phyloP scores from a whole-genome alignment of 2,797 vertebrate species.

The Chaunax sp. region DNA sequence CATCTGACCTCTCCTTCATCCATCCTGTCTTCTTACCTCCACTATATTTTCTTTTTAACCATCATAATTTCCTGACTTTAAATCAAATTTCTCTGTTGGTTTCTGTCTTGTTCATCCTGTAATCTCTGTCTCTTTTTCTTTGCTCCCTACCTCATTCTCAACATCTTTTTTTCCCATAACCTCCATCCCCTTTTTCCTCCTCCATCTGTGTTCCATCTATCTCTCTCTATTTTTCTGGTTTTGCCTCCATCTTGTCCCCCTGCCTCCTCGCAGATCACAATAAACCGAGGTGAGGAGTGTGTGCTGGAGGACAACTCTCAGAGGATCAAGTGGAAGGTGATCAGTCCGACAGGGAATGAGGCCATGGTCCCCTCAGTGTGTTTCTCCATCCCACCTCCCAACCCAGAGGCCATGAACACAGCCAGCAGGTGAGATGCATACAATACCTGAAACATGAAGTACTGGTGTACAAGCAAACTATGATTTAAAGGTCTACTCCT shows the following conservation, averaged over 20 bases:
- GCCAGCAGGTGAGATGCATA: slow-evolving; percentile 87
- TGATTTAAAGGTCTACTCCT: too few relatives aligned
- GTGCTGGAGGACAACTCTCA: slow-evolving; percentile 98
- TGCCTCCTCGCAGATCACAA: slow-evolving; percentile 89
- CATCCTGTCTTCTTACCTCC: slow-evolving; percentile 4
- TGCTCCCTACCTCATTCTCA: neutral
- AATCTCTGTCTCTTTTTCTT: neutral
- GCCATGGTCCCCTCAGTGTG: slow-evolving; percentile 99
- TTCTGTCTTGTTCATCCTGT: slow-evolving; percentile 5
- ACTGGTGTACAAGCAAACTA: neutral
- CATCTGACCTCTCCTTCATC: neutral
- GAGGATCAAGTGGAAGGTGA: slow-evolving; percentile 98
- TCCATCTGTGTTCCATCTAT: neutral
- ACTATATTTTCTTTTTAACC: neutral
- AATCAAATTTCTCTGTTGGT: neutral
- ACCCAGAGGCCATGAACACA: slow-evolving; percentile 92
- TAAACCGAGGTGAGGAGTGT: slow-evolving; percentile 94
- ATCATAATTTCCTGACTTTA: neutral
- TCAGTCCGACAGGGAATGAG: slow-evolving; percentile 97
- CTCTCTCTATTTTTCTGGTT: neutral
- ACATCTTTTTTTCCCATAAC: slow-evolving; percentile 6
- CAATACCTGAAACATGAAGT: neutral
- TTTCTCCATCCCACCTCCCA: slow-evolving; percentile 93
- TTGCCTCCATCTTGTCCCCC: neutral
- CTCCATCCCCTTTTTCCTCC: neutral